Evolutionary conservation across 2,797 vertebrate species (phyloP), one percentile per base, ranked within the genome.

Genomic region (Ctenopoma kingsleyae): DNA sequence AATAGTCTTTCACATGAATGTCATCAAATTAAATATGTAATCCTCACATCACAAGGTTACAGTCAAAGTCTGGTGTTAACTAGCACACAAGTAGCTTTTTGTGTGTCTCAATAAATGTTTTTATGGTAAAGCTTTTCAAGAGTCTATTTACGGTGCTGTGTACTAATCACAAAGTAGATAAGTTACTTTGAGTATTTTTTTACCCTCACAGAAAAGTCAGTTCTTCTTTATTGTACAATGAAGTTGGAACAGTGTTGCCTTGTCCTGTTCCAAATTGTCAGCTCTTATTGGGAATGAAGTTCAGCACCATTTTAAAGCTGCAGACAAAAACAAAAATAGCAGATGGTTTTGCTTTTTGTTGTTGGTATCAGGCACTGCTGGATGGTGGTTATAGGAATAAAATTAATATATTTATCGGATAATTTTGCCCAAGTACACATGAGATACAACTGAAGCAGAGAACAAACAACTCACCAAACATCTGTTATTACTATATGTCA

Each of bases 281-380:
- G 54, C 8, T 41, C 67, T 46, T 43, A 48, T 74, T 64, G 44
- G 38, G 48, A 50, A 15, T 7, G 2, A 15, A 36, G 38, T 67
- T 40, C 5, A 62, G 35, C 47, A 11, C 61, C 4, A 27, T 65
- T 67, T 63, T 70, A 51, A 58, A 69, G 16, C 30, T 46, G 20
- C 30, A 71, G 47, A 62, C 35, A 40, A 60, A 43, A 60, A 58
- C 49, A 22, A 49, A 56, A 70, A 52, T n/a, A 68, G 30, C 68
- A 76, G 58, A 80, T 78, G 44, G 22, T 48, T 53, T 35, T 4
- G 8, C 38, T 71, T 67, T 64, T 51, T 77, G 43, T 43, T 62
- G 58, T 62, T 43, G 48, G 49, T 71, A 43, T 53, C 59, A 48
- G 35, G 30, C 5, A 17, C 20, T 62, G 54, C 41, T 58, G 23